Evolutionary conservation across 2,888 invertebrate species (phyloP).

Genomic region (Yponomeuta malinellus): DNA sequence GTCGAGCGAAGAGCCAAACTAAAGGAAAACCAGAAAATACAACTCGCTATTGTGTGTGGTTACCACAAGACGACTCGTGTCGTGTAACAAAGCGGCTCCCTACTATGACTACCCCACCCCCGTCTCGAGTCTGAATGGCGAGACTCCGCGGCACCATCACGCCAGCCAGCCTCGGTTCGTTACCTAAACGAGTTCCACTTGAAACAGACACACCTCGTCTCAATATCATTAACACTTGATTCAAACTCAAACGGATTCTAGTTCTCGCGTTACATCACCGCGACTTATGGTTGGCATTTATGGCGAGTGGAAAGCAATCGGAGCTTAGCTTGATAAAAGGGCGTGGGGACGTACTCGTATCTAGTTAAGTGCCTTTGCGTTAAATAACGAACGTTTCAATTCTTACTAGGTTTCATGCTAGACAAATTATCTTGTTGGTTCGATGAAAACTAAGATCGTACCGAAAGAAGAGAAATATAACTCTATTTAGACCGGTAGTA

Average conservation of each 20-base stretch:
- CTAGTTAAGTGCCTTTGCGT: background rate
- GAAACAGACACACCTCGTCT: conserved; percentile 22
- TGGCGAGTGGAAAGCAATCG: background rate
- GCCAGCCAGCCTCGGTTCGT: conserved; percentile 1
- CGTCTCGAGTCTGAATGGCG: conserved; percentile 36
- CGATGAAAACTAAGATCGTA: too few relatives aligned
- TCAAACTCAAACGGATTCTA: conserved; percentile 16
- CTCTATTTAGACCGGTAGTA: too few relatives aligned
- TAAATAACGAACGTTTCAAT: background rate
- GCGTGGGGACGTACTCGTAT: background rate
- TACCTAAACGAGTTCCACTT: conserved; percentile 36
- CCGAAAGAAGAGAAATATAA: too few relatives aligned
- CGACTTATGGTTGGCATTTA: background rate
- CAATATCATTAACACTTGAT: conserved; percentile 20
- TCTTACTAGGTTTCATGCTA: background rate
- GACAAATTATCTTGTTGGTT: background rate
- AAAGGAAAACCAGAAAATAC: conserved; percentile 6
- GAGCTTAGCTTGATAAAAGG: background rate
- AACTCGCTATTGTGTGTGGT: conserved; percentile 12
- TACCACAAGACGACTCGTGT: conserved; percentile 5
- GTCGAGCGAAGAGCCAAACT: background rate
- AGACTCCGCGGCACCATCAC: conserved; percentile 57
- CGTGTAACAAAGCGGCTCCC: conserved; percentile 5
- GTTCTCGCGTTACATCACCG: conserved; percentile 18
- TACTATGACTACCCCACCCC: conserved; percentile 7